phyloP scores from a whole-genome alignment of 2,888 invertebrate genomes.

The Sthenelais limicola region DNA sequence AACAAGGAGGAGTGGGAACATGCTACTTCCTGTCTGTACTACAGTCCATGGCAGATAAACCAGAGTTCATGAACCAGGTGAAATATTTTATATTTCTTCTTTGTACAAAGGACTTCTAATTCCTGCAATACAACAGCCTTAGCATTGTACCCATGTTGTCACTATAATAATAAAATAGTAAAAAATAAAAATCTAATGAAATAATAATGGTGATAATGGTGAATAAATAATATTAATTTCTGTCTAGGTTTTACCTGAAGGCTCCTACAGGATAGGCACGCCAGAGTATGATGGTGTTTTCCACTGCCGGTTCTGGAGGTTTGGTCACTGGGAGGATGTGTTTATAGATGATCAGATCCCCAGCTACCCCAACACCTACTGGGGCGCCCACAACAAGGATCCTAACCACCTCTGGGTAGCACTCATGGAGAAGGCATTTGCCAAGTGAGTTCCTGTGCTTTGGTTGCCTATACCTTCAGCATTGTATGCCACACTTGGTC shows the following conservation, averaged over 20 bases:
- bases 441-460: conserved; percentile 65
- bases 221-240: no score
- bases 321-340: conserved; percentile 65
- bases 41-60: conserved; percentile 54
- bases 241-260: conserved; percentile 64
- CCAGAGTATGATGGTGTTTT: conserved; percentile 58
- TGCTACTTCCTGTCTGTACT: conserved; percentile 67
- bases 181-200: no score
- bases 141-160: no score
- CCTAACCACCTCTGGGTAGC: conserved; percentile 65
- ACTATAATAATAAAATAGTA: no score
- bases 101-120: no score
- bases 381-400: conserved; percentile 64
- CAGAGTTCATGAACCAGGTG: conserved; percentile 58
- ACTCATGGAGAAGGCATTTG: conserved; percentile 67
- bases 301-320: conserved; percentile 64
- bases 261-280: conserved; percentile 57
- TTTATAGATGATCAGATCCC: conserved; percentile 65
- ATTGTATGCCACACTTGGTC: no score
- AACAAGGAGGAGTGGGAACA: conserved; percentile 64
- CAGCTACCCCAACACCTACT: conserved; percentile 55
- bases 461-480: no score
- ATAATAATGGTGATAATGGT: no score
- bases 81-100: no score
- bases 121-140: no score